Percentiles rank a stretch among this genome's conserved stretches.
These are phyloP conservation scores for Rhynchomys soricoides DNA, from an alignment of 2,113 vertebrate genomes.

Conservation along the genomic window DNA sequence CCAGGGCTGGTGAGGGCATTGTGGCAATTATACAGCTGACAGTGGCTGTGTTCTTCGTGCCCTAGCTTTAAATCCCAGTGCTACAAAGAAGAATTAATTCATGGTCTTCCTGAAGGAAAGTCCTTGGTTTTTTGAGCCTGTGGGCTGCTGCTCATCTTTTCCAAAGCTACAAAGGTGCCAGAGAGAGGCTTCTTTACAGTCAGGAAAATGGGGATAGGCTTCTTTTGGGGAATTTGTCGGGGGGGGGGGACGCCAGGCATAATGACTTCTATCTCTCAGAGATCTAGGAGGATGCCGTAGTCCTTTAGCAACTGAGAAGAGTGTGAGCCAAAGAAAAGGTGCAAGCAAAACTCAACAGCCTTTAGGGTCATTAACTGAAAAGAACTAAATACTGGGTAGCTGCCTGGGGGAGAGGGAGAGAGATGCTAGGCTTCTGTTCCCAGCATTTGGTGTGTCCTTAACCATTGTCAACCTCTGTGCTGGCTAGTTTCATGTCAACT, in stretches of 20 bases:
- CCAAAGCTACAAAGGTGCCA: neutral
- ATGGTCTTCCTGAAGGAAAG: constrained; percentile 49
- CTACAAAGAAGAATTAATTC: constrained; percentile 50
- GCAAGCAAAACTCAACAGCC: neutral
- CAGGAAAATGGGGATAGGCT: neutral
- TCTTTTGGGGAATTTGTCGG: neutral
- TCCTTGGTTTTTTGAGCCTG: constrained; percentile 69
- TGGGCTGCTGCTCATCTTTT: neutral
- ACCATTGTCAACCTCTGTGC: neutral
- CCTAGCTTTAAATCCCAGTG: constrained; percentile 55
- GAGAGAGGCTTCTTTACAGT: neutral
- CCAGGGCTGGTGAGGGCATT: constrained; percentile 21
- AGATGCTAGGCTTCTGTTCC: neutral
- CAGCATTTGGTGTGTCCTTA: neutral
- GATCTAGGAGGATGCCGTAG: neutral
- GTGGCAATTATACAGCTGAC: constrained; percentile 21
- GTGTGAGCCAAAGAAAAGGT: neutral
- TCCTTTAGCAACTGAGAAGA: neutral
- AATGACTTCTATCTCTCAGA: neutral
- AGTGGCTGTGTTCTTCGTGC: neutral
- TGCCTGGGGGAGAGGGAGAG: neutral
- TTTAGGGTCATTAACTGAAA: neutral
- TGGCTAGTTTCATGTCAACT: neutral
- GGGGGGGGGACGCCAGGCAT: neutral
- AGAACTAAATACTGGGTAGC: neutral